Conservation (phyloP, 2,113 vertebrate species). For the Oryzias celebensis region DNA sequence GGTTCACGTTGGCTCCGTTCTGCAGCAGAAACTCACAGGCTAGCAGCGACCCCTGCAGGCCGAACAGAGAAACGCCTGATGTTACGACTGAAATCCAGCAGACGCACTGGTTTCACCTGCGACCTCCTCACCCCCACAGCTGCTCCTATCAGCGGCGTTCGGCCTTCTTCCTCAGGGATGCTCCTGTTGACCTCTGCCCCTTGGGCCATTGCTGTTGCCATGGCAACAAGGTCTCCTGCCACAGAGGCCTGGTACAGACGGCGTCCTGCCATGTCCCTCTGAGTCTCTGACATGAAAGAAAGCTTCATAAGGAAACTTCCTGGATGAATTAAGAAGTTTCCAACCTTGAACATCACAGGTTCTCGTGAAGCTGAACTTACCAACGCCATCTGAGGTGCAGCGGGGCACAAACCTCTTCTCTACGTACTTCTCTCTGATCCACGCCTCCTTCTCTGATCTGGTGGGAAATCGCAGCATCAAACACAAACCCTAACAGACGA, state of each 20-base stretch:
- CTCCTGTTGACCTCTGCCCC: constrained; percentile 72
- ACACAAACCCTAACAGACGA: background rate
- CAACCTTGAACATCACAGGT: background rate
- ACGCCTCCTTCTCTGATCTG: constrained; percentile 74
- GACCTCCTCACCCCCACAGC: constrained; percentile 65
- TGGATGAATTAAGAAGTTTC: background rate
- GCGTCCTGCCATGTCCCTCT: constrained; percentile 7
- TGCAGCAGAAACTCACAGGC: constrained; percentile 79
- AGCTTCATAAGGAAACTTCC: background rate
- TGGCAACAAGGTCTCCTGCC: constrained; percentile 66
- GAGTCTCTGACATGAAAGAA: background rate
- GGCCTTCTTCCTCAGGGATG: constrained; percentile 55
- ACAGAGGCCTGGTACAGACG: constrained; percentile 62
- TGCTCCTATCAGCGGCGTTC: constrained; percentile 74
- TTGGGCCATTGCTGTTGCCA: constrained; percentile 66
- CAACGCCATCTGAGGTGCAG: background rate
- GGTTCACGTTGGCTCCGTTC: constrained; percentile 77
- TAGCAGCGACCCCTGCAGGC: constrained; percentile 70
- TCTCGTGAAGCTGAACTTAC: constrained; percentile 8
- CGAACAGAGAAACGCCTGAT: background rate
- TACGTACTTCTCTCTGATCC: constrained; percentile 78
- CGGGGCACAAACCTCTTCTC: constrained; percentile 70
- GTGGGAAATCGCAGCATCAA: background rate
- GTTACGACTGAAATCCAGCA: background rate
- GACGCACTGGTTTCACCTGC: background rate